Base-by-base conservation (phyloP, 2,888 invertebrate genomes). In the Pelosia muscerda region DNA sequence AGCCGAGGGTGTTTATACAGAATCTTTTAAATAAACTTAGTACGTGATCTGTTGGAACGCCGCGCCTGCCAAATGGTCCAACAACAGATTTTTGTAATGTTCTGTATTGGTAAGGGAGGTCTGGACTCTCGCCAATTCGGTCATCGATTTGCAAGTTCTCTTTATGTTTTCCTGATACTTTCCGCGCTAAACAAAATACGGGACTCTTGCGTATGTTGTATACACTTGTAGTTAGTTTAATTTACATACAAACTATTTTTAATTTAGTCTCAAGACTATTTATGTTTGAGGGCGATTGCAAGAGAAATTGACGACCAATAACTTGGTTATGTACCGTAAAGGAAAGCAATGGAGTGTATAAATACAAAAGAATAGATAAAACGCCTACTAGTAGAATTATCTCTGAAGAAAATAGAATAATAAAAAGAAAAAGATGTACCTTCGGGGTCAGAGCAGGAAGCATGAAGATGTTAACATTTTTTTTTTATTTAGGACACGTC, bases 51-150 rank as follows among this genome's bases (percentile, higher is more conserved):
- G 81, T 81, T 74, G 81, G 79, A 78, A 78, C 80, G 83, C 73
- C 79, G 80, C 81, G 81, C 83, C 86, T 92, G 93, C 93, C 93
- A 93, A 94, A 93, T 91, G 90, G 90, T 87, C 87, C 86, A 89
- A 92, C 93, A 94, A 93, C 94, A 93, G 92, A 94, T 93, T 94
- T 93, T 93, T 93, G 91, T 92, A 93, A 94, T 92, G 93, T 85
- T 90, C 91, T 87, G 89, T 92, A 91, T 92, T 92, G 93, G 93
- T 92, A 90, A 92, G 88, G 87, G 89, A 82, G 91, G 91, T 91
- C 89, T 94, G 94, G 93, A 89, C 84, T 68, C 63, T 69, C 66
- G 93, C 93, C 93, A 93, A 94, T 91, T 91, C 92, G 92, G 91
- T 83, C 93, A 94, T 94, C 93, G 93, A 93, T 94, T 94, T 90